Evolutionary conservation across 2,797 vertebrate genomes (phyloP).

Genomic region (Bovichtus variegatus): DNA sequence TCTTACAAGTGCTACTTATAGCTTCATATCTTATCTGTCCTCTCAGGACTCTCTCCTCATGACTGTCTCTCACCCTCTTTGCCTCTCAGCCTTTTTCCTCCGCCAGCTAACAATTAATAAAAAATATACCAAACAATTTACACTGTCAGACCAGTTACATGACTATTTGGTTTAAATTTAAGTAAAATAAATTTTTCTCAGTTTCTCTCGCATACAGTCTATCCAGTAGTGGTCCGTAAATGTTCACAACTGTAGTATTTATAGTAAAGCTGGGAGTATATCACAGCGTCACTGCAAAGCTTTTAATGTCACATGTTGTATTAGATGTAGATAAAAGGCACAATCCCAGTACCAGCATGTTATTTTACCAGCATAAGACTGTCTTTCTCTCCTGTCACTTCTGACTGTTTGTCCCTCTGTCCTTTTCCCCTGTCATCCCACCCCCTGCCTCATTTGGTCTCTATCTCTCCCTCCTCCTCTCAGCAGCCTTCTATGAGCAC

Average conservation of each 20-base stretch:
- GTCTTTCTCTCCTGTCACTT: not conserved
- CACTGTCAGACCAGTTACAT: not conserved
- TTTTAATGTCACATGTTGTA: conserved; percentile 46
- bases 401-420: conserved; percentile 5
- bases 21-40: conserved; percentile 76
- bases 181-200: not conserved
- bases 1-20: conserved; percentile 67
- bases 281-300: conserved; percentile 13
- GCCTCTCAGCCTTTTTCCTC: not conserved
- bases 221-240: conserved; percentile 2
- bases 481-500: conserved; percentile 1
- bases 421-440: not conserved
- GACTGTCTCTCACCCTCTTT: not conserved
- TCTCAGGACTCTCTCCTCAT: conserved; percentile 54
- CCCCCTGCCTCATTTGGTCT: not conserved
- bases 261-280: conserved; percentile 24
- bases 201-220: not conserved
- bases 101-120: not conserved
- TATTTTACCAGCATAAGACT: conserved; percentile 55
- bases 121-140: not conserved
- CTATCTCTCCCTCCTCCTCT: not conserved
- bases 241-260: conserved; percentile 33
- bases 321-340: conserved; percentile 48
- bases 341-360: not conserved
- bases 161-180: not conserved